Evolutionary conservation across 2,888 invertebrate species (phyloP).

Genomic region (Helicoverpa assulta): DNA sequence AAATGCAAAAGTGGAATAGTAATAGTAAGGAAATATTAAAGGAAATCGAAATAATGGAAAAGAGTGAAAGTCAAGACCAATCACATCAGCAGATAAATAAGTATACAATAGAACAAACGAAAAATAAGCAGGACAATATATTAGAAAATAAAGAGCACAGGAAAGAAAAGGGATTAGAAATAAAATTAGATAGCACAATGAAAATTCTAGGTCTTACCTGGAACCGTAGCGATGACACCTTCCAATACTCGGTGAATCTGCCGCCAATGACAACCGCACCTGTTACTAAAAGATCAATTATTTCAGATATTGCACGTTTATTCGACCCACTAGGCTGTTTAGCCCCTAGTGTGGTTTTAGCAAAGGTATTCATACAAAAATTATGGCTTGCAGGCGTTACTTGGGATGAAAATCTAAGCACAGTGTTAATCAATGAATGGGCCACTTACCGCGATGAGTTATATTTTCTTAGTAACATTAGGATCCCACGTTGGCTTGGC

Average conservation of each 20-base stretch:
- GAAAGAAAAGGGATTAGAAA: no score
- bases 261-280: slow-evolving; percentile 33
- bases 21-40: no score
- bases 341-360: slow-evolving; percentile 18
- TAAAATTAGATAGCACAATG: no score
- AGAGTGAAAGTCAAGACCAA: no score
- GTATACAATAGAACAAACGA: no score
- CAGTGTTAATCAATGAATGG: slow-evolving; percentile 48
- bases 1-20: no score
- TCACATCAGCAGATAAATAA: no score
- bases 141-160: no score
- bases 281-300: slow-evolving; percentile 48
- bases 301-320: slow-evolving; percentile 56
- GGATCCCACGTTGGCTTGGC: slow-evolving; percentile 51
- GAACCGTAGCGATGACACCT: slow-evolving; percentile 8
- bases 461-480: slow-evolving; percentile 17
- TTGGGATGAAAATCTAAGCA: slow-evolving; percentile 34
- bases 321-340: slow-evolving; percentile 40
- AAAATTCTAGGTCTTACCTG: no score
- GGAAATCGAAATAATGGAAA: no score
- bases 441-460: slow-evolving; percentile 40
- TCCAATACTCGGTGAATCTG: slow-evolving; percentile 41
- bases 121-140: no score
- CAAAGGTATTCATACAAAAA: slow-evolving; percentile 30
- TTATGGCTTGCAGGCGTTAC: slow-evolving; percentile 33